A percentile compares a stretch with the other conserved stretches of the same genome.
phyloP scores from a whole-genome alignment of 1,140 invertebrate genomes.

The Diprion similis region DNA sequence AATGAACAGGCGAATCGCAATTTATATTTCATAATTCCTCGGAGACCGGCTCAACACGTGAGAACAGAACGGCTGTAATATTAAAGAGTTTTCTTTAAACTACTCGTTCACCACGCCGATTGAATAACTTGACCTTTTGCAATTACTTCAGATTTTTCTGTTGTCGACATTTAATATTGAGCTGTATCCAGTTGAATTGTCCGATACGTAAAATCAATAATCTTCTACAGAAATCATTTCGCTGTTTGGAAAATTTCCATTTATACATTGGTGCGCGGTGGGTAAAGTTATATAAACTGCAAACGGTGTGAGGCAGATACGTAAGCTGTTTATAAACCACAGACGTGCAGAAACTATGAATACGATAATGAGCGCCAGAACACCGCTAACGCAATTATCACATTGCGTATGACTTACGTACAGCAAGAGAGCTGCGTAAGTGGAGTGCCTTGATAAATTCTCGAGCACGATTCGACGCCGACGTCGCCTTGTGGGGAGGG shows the following conservation, averaged over 20 bases:
- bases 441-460: slow-evolving; percentile 7
- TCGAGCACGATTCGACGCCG: background rate
- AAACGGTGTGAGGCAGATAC: no score
- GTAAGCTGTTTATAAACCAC: background rate
- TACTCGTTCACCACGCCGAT: background rate
- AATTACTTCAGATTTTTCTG: no score
- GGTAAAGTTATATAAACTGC: no score
- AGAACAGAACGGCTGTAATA: background rate
- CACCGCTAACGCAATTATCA: background rate
- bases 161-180: no score
- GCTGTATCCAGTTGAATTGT: no score
- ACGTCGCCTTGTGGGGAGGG: background rate
- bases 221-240: no score
- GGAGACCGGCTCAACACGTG: background rate
- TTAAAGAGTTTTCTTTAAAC: background rate
- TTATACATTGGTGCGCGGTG: no score
- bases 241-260: no score
- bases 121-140: no score
- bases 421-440: background rate
- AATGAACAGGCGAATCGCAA: background rate
- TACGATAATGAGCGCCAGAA: background rate
- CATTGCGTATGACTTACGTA: slow-evolving; percentile 1
- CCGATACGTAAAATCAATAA: no score
- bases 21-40: background rate
- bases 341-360: background rate